Evolutionary conservation across 2,797 vertebrate species (phyloP), one percentile per base, ranked within the genome.

Genomic region (Helostoma temminkii): DNA sequence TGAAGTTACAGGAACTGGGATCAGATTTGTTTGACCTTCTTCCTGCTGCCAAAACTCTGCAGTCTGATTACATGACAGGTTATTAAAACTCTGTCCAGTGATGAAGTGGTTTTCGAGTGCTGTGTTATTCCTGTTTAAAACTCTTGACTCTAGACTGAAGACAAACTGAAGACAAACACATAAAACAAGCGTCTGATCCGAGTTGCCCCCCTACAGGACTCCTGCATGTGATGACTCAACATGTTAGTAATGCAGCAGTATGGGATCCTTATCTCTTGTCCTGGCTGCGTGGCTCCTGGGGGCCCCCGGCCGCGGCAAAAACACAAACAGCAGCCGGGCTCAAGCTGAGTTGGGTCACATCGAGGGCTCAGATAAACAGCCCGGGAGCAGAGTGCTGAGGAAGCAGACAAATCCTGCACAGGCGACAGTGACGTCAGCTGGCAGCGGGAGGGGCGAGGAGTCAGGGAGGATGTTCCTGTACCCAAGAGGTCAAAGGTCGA

Each of bases 281-380:
- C 86, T 68, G 85, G 41, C 83, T 43, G 59, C 4, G 30, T 12
- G 67, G 81, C 76, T 84, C 72, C 62, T 56, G 56, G 76, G 79
- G 77, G 63, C 61, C 57, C 19, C 37, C 6, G 12, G 59, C 61
- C 58, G 3, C 36, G 9, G 39, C 62, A 71, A 79, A 76, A 88
- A 85, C 36, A 87, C 75, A 84, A 82, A 81, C 85, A 84, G 80
- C 37, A 28, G 57, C 63, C 32, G 21, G 34, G 45, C 4, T 53
- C 39, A 25, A 59, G 47, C 30, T 21, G 46, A 59, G 73, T 42
- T 57, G 32, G 81, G 84, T 78, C 81, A 55, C 22, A 34, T 54
- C 39, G 18, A 65, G 70, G 49, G 61, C 79, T 76, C 85, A 66
- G 81, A 90, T 88, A 90, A 91, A 90, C 82, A 84, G 81, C 59